Evolutionary conservation across 1,140 invertebrate species (phyloP).

Genomic region (Mizuhopecten yessoensis): DNA sequence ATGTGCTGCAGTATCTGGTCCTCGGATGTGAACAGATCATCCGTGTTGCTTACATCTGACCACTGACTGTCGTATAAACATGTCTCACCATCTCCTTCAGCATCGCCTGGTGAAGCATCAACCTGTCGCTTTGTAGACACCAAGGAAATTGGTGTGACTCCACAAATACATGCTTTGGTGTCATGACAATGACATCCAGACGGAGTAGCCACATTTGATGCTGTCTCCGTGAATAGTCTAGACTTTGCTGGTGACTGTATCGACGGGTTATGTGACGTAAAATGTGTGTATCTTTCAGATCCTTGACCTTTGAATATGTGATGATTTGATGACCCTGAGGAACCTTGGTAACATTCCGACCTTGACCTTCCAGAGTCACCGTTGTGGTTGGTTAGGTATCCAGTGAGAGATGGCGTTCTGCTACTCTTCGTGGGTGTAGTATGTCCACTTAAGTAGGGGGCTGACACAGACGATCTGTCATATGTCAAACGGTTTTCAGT

Average conservation of each 20-base stretch:
- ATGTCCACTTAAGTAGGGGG: neutral
- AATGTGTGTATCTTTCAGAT: neutral
- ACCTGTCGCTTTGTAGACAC: neutral
- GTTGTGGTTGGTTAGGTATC: neutral
- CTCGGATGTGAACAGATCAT: neutral
- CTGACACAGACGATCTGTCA: neutral
- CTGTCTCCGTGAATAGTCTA: neutral
- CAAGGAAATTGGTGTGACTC: neutral
- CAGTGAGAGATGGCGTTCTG: neutral
- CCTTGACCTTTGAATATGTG: conserved; percentile 13
- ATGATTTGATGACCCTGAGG: neutral
- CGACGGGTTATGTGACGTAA: neutral
- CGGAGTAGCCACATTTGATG: neutral
- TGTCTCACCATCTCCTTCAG: neutral
- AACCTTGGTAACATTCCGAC: neutral
- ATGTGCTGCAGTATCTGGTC: neutral
- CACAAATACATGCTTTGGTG: neutral
- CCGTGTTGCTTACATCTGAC: neutral
- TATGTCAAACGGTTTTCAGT: neutral
- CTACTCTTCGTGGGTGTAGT: neutral
- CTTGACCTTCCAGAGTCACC: neutral
- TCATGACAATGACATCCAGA: neutral
- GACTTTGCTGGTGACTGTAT: conserved; percentile 13
- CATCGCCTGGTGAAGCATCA: neutral
- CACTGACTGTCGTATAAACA: neutral